These are phyloP conservation scores for Ciconia nigra DNA, from an alignment of 2,797 vertebrate genomes.

Conservation along the genomic window DNA sequence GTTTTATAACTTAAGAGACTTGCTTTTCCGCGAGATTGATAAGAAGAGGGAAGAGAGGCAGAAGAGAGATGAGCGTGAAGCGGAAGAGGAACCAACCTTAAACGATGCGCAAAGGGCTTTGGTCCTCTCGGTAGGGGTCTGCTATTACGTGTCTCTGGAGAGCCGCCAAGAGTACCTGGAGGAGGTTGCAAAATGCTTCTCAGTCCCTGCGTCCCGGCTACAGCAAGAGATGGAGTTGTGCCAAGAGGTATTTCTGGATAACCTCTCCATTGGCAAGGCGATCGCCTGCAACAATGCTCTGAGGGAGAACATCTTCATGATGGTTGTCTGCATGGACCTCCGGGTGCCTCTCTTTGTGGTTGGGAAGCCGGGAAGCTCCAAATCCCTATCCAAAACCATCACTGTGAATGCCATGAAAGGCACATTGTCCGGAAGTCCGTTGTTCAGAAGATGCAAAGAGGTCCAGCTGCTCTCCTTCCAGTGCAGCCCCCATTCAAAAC, in stretches of 20 bases:
- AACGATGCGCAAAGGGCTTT: constrained; percentile 70
- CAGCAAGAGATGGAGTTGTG: constrained; percentile 70
- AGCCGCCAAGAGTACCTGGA: constrained; percentile 70
- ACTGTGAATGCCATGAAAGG: constrained; percentile 81
- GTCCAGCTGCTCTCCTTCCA: constrained; percentile 84
- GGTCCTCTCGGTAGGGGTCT: constrained; percentile 76
- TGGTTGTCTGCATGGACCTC: constrained; percentile 83
- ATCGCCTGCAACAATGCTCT: constrained; percentile 80
- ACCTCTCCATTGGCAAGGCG: constrained; percentile 70
- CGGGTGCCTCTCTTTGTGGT: constrained; percentile 82
- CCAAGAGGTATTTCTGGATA: constrained; percentile 76
- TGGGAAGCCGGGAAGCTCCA: constrained; percentile 84
- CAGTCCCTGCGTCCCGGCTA: neutral
- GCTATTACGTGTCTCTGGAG: constrained; percentile 80
- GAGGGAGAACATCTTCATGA: constrained; percentile 84
- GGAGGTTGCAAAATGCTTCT: constrained; percentile 67
- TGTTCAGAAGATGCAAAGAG: constrained; percentile 78
- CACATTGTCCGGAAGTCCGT: constrained; percentile 65
- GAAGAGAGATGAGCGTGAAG: accelerated
- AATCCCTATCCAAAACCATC: constrained; percentile 83
- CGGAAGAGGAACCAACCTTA: neutral
- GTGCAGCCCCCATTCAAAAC: constrained; percentile 84
- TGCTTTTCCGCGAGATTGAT: constrained; percentile 28
- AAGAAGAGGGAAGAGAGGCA: neutral
- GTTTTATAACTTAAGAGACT: constrained; percentile 71